Evolutionary conservation across 1,140 invertebrate species (phyloP), one percentile per base, ranked within the genome.

Genomic region (Magallana angulata): DNA sequence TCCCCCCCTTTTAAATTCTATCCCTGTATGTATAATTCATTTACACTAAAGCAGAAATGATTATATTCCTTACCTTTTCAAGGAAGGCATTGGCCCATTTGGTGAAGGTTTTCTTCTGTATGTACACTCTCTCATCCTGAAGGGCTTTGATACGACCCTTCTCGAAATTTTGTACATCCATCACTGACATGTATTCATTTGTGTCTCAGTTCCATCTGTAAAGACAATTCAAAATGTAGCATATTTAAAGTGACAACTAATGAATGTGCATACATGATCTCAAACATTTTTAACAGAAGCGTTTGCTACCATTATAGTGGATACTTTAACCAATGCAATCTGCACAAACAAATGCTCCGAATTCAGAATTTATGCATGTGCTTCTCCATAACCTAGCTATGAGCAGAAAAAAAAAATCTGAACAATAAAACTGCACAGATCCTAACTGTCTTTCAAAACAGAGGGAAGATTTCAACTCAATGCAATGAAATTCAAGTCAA

Each of bases 61-160:
- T 48, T 48, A 24, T 48, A 48, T 48, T 48, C 12, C 82, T 94
- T 95, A 98, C 98, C 97, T 98, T 99, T 94, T 98, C 97, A 89
- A 99, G 95, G 95, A 99, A 99, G 1, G 98, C 99, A 95, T 99
- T 99, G 96, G 99, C 98, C 99, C 99, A 99, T 98, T 99, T 99
- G 92, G 99, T 99, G 95, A 99, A 99, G 8, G 99, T 99, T 95
- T 99, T 99, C 96, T 99, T 99, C 95, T 99, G 99, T 91, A 99
- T 99, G 95, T 99, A 97, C 85, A 99, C 96, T 89, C 99, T 96
- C 96, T 99, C 99, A 95, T 99, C 98, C 94, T 99, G 98, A 92
- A 99, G 96, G 93, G 98, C 97, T 95, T 98, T 97, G 93, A 99
- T 99, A 86, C 98, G 97, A 92, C 97, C 97, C 95, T 97, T 98